Evolutionary conservation across 2,113 vertebrate species (phyloP).

Genomic region (Erpornis zantholeuca): DNA sequence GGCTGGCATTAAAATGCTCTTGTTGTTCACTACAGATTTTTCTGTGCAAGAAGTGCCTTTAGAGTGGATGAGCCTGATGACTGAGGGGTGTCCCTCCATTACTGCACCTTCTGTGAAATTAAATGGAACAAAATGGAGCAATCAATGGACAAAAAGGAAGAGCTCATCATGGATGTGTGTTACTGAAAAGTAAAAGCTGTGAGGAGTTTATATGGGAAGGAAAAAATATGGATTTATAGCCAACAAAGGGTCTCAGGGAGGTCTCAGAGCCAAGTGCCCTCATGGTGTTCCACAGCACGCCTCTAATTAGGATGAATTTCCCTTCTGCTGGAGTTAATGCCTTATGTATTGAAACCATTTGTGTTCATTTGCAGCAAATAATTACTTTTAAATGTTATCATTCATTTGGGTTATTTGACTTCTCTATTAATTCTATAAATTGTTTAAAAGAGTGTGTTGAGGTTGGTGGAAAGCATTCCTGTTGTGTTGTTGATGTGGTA

Average conservation of each 20-base stretch:
- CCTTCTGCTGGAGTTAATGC: slow-evolving; percentile 24
- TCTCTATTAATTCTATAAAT: slow-evolving; percentile 53
- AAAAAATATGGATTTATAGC: background rate
- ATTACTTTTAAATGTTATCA: slow-evolving; percentile 38
- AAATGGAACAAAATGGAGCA: background rate
- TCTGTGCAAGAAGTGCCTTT: background rate
- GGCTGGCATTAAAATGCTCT: background rate
- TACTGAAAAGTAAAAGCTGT: background rate
- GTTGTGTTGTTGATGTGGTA: fast-evolving
- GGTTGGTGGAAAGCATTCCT: background rate
- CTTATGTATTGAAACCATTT: slow-evolving; percentile 41
- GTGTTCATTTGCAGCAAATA: slow-evolving; percentile 60
- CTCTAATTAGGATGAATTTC: slow-evolving; percentile 56
- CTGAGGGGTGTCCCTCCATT: background rate
- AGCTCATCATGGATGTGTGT: background rate
- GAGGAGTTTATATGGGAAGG: background rate
- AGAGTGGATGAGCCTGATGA: background rate
- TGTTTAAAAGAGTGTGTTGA: background rate
- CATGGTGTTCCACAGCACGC: background rate
- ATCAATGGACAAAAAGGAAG: background rate
- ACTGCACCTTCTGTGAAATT: background rate
- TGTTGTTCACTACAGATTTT: background rate
- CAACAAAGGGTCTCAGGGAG: background rate
- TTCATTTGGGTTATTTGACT: slow-evolving; percentile 57
- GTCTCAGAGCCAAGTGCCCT: background rate